Conservation (phyloP, 2,888 invertebrate species). For the Agrenia bidenticulata region DNA sequence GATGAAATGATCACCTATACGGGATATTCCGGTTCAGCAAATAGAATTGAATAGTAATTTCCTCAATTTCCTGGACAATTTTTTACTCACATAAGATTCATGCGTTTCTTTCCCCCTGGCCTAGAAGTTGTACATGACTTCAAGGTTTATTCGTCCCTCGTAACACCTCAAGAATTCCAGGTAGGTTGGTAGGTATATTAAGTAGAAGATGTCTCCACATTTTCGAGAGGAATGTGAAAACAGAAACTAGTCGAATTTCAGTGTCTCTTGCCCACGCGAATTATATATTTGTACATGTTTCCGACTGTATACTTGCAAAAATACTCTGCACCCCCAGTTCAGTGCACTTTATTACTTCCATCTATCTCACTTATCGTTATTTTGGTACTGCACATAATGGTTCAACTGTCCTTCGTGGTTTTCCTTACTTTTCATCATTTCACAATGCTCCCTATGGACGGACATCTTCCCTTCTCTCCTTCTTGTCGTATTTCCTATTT, state of each 20-base stretch:
- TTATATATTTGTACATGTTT: neutral
- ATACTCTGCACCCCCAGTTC: neutral
- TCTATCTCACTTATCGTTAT: conserved; percentile 16
- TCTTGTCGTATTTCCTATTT: neutral
- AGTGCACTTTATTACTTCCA: conserved; percentile 12
- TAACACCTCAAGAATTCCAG: too few species aligned
- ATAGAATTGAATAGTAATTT: conserved; percentile 27
- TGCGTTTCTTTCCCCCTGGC: too few species aligned
- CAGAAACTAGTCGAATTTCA: too few species aligned
- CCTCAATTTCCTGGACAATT: conserved; percentile 39
- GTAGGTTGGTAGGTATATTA: neutral
- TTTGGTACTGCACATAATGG: neutral
- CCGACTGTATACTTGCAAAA: too few species aligned
- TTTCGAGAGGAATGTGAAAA: neutral
- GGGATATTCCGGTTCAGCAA: neutral
- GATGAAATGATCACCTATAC: too few species aligned
- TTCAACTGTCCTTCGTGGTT: neutral
- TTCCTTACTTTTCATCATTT: conserved; percentile 1
- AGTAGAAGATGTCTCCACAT: neutral
- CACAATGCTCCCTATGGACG: neutral
- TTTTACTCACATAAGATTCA: too few species aligned
- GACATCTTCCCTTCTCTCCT: conserved; percentile 1
- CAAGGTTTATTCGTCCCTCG: too few species aligned
- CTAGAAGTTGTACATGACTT: too few species aligned
- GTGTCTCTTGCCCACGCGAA: neutral